Evolutionary conservation across 2,797 vertebrate genomes (phyloP).

Genomic region (Sebastes matsubarae): DNA sequence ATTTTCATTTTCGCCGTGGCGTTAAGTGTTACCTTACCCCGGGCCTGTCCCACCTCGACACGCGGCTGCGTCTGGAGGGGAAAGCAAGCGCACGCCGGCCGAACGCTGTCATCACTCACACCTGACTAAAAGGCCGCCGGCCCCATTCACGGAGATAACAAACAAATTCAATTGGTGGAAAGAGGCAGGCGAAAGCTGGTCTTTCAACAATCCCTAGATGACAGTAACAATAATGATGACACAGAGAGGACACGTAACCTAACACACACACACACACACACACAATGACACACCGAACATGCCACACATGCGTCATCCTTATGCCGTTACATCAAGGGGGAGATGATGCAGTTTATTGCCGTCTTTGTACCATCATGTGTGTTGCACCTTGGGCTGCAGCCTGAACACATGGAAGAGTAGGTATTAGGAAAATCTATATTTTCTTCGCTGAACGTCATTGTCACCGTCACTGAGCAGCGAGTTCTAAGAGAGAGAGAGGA

Average conservation of each 20-base stretch:
- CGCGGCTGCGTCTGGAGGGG: background rate
- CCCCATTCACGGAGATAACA: background rate
- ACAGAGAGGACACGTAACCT: background rate
- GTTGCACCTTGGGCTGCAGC: conserved; percentile 7
- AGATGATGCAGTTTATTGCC: conserved; percentile 27
- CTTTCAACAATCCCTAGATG: conserved; percentile 6
- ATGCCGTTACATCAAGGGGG: background rate
- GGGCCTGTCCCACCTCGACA: conserved; percentile 23
- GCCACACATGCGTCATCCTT: background rate
- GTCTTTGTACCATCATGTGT: background rate
- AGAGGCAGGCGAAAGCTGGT: background rate
- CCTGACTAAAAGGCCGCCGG: background rate
- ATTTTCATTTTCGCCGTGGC: conserved; percentile 45
- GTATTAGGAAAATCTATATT: conserved; percentile 22
- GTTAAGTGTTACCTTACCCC: conserved; percentile 39
- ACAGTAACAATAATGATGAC: conserved; percentile 13
- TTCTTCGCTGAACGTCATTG: conserved; percentile 69
- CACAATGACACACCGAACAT: background rate
- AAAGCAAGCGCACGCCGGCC: background rate
- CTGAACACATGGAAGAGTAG: conserved; percentile 48
- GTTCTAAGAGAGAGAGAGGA: conserved; percentile 50
- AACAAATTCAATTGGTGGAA: conserved; percentile 19
- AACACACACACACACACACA: background rate
- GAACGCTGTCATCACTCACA: conserved; percentile 15
- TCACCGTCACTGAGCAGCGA: conserved; percentile 67